These are phyloP conservation scores for Ridgeia piscesae DNA, from an alignment of 1,140 invertebrate species.

Conservation along the genomic window DNA sequence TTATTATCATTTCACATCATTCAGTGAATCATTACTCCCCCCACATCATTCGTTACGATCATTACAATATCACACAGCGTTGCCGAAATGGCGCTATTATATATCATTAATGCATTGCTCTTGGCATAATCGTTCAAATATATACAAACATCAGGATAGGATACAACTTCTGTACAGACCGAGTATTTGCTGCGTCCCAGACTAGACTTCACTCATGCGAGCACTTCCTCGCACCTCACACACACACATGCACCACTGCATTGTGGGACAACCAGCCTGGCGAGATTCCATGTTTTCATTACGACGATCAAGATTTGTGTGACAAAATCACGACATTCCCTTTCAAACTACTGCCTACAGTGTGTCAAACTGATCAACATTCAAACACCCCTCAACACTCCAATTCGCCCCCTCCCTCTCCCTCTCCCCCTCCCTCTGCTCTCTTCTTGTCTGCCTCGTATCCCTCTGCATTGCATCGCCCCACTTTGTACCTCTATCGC, in stretches of 20 bases:
- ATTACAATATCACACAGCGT: not conserved
- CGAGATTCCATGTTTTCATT: not conserved
- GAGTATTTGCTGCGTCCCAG: not conserved
- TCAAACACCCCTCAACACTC: not conserved
- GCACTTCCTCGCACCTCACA: not conserved
- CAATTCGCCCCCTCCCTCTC: not conserved
- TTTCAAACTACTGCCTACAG: not conserved
- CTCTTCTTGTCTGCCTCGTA: not conserved
- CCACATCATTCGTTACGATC: not conserved
- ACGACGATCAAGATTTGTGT: not conserved
- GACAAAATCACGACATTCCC: not conserved
- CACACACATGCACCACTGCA: not conserved
- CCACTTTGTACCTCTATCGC: not conserved
- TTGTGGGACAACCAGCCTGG: not conserved
- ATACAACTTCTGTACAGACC: not conserved
- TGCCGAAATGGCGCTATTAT: not conserved
- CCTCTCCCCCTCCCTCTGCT: not conserved
- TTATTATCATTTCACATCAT: not conserved
- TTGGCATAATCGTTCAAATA: not conserved
- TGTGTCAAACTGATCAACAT: not conserved
- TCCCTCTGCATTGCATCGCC: too few relatives aligned
- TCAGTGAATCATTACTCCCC: not conserved
- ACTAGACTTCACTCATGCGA: not conserved
- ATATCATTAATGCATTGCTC: not conserved
- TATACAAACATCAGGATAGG: not conserved